These are phyloP conservation scores for Oriolus oriolus DNA, from an alignment of 2,113 vertebrate species.

Conservation along the genomic window DNA sequence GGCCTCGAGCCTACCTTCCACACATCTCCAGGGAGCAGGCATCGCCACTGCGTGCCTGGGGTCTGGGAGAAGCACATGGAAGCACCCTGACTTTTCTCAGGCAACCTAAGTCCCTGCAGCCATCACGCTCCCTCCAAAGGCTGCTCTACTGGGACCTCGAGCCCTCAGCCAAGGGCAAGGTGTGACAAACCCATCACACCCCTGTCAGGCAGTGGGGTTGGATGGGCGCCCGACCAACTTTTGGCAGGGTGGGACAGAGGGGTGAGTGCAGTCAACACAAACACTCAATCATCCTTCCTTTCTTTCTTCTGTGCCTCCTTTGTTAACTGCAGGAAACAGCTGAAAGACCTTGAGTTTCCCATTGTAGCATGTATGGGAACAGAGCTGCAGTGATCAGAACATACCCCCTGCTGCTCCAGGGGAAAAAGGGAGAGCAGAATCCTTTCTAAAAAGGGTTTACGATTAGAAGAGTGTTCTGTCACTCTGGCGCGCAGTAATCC, in stretches of 20 bases:
- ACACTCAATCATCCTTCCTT: slow-evolving; percentile 62
- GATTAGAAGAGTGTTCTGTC: slow-evolving; percentile 70
- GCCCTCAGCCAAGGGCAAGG: neutral
- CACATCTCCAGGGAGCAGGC: neutral
- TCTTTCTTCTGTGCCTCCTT: slow-evolving; percentile 56
- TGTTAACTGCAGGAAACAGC: slow-evolving; percentile 67
- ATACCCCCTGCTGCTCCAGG: slow-evolving; percentile 72
- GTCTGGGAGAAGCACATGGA: neutral
- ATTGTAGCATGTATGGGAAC: slow-evolving; percentile 44
- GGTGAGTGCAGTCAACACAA: slow-evolving; percentile 62
- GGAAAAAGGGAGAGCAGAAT: slow-evolving; percentile 66
- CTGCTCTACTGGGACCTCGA: fast-evolving
- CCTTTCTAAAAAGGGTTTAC: slow-evolving; percentile 66
- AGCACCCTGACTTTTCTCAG: neutral
- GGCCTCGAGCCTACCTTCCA: neutral
- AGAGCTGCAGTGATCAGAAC: slow-evolving; percentile 76
- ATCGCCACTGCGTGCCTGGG: neutral
- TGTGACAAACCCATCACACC: neutral
- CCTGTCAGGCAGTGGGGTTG: neutral
- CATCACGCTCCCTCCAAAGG: neutral
- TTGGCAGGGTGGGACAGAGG: neutral
- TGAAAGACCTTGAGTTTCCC: slow-evolving; percentile 65
- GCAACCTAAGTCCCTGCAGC: neutral
- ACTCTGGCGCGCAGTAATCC: slow-evolving; percentile 77
- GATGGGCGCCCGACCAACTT: neutral